Percentiles rank a stretch among this genome's conserved stretches.
Evolutionary conservation across 2,797 vertebrate species (phyloP).

Genomic region (Mastacembelus armatus): DNA sequence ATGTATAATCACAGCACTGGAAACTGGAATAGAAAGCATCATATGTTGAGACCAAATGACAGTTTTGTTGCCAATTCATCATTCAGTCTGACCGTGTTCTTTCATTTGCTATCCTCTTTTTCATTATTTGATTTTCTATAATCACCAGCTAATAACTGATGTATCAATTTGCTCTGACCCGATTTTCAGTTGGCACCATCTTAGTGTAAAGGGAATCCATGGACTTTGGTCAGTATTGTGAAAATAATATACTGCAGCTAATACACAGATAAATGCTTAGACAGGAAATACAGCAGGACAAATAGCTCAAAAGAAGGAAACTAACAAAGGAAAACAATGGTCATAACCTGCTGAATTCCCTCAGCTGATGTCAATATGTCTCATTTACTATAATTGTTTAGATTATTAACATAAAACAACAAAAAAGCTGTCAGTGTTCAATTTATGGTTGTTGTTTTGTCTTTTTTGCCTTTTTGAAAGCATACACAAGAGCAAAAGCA

Average conservation of each 20-base stretch:
- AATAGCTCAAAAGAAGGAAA: background rate
- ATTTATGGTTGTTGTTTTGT: no score
- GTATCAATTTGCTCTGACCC: background rate
- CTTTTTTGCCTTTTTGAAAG: no score
- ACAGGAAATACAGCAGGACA: background rate
- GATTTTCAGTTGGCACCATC: background rate
- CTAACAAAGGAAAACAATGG: background rate
- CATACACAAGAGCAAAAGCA: no score
- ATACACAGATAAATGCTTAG: background rate
- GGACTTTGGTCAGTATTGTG: background rate
- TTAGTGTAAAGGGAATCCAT: background rate
- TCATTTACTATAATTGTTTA: background rate
- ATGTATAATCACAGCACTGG: background rate
- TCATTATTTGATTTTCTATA: background rate
- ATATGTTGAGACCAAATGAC: background rate
- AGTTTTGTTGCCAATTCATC: background rate
- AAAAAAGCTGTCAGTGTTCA: no score
- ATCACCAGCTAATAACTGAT: background rate
- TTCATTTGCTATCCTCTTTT: background rate
- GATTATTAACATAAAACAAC: background rate
- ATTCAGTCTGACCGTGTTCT: background rate
- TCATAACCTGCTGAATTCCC: no score
- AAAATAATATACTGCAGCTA: background rate
- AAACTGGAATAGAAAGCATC: background rate
- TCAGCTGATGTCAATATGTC: no score